Evolutionary conservation across 2,888 invertebrate genomes (phyloP).

Genomic region (Yponomeuta cagnagella): DNA sequence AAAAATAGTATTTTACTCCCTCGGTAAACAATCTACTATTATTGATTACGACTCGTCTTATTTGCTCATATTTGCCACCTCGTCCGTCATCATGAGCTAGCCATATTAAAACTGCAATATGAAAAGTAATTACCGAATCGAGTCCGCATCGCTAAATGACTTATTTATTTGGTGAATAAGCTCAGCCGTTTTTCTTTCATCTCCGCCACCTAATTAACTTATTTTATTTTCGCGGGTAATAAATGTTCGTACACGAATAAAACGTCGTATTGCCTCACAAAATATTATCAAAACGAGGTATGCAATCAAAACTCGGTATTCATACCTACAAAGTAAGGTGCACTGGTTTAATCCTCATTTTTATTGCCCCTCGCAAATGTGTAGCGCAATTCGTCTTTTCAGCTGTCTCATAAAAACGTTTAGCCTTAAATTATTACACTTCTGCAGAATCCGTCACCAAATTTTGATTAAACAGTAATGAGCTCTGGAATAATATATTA

Average conservation of each 20-base stretch:
- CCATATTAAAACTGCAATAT: background rate
- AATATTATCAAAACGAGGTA: background rate
- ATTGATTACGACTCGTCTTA: too few species aligned
- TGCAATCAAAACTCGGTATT: too few species aligned
- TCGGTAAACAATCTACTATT: too few species aligned
- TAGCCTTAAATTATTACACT: background rate
- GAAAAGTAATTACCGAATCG: background rate
- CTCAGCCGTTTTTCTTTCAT: background rate
- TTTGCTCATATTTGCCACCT: background rate
- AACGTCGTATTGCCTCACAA: background rate
- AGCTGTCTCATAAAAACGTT: slow-evolving; percentile 9
- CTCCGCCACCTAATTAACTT: background rate
- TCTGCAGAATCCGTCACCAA: background rate
- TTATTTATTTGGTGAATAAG: background rate
- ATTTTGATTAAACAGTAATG: background rate
- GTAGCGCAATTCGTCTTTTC: slow-evolving; percentile 3
- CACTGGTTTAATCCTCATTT: background rate
- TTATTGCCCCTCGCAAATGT: background rate
- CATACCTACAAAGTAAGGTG: too few species aligned
- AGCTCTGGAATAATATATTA: background rate
- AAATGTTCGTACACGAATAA: background rate
- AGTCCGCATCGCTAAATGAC: background rate
- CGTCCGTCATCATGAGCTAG: background rate
- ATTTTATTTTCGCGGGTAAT: background rate
- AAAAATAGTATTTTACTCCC: too few species aligned